Evolutionary conservation across 2,888 invertebrate genomes (phyloP).

Genomic region (Bedellia somnulentella): DNA sequence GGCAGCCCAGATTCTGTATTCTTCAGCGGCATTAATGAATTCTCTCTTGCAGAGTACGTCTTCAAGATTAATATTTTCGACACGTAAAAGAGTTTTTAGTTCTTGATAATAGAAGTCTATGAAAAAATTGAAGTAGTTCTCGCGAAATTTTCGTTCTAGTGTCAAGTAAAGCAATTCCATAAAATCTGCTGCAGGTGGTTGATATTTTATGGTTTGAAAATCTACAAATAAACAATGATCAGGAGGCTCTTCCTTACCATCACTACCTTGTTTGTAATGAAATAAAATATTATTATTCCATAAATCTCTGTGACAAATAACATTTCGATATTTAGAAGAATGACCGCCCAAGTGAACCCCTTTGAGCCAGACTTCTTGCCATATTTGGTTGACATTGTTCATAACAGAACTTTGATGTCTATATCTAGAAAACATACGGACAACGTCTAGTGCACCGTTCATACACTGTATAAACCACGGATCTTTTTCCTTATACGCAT

Average conservation of each 20-base stretch:
- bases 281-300: slow-evolving; percentile 67
- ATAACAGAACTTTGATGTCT: slow-evolving; percentile 20
- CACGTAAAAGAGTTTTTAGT: slow-evolving; percentile 35
- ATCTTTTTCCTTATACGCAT: not conserved
- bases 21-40: not conserved
- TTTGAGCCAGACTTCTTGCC: slow-evolving; percentile 21
- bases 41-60: slow-evolving; percentile 9
- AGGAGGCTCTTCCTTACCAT: slow-evolving; percentile 33
- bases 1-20: not conserved
- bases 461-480: slow-evolving; percentile 16
- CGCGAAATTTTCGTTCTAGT: slow-evolving; percentile 43
- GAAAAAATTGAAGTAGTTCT: slow-evolving; percentile 44
- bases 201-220: slow-evolving; percentile 68
- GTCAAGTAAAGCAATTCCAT: slow-evolving; percentile 59
- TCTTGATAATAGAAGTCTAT: slow-evolving; percentile 59
- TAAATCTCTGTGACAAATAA: slow-evolving; percentile 61
- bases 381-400: slow-evolving; percentile 16
- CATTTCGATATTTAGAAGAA: slow-evolving; percentile 40
- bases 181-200: slow-evolving; percentile 68
- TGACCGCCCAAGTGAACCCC: slow-evolving; percentile 19
- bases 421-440: slow-evolving; percentile 30
- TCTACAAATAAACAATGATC: slow-evolving; percentile 67
- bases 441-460: slow-evolving; percentile 30
- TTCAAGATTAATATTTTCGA: slow-evolving; percentile 29
- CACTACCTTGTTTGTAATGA: slow-evolving; percentile 1